These are phyloP conservation scores for Ranitomeya imitator DNA, from an alignment of 2,113 vertebrate species.

Conservation along the genomic window DNA sequence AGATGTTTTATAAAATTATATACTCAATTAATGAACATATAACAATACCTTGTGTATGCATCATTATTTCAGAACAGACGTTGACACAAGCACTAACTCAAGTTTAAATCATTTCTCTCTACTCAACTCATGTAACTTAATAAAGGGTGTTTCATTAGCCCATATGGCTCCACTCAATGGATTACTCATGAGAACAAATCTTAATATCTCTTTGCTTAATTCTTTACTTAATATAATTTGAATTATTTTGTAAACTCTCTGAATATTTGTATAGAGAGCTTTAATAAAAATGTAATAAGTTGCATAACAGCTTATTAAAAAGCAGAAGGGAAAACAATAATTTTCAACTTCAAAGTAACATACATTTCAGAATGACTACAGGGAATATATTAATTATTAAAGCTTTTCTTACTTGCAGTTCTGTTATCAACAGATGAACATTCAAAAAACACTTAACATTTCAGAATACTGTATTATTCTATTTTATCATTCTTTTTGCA, in stretches of 20 bases:
- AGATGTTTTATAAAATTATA: too few species aligned
- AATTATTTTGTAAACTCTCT: background rate
- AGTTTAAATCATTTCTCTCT: too few species aligned
- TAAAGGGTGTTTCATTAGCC: too few species aligned
- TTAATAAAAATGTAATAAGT: background rate
- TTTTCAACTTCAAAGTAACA: background rate
- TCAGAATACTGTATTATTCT: background rate
- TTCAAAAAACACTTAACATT: background rate
- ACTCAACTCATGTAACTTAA: too few species aligned
- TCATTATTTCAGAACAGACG: too few species aligned
- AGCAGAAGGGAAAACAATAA: background rate
- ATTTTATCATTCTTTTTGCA: background rate
- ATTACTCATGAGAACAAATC: too few species aligned
- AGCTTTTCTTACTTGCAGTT: background rate
- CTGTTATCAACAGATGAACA: background rate
- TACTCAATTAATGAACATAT: too few species aligned
- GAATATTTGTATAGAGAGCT: background rate
- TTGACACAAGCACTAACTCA: too few species aligned
- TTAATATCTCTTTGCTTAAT: background rate
- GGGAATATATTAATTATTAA: conserved; percentile 1
- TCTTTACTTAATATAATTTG: background rate
- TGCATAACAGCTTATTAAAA: background rate
- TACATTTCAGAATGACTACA: background rate
- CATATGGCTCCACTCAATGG: too few species aligned
- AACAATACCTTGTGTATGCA: too few species aligned